Percentiles rank a stretch among this genome's conserved stretches.
Conservation (phyloP, 35 echinoderm and acorn worm species). For the Acanthaster planci region DNA sequence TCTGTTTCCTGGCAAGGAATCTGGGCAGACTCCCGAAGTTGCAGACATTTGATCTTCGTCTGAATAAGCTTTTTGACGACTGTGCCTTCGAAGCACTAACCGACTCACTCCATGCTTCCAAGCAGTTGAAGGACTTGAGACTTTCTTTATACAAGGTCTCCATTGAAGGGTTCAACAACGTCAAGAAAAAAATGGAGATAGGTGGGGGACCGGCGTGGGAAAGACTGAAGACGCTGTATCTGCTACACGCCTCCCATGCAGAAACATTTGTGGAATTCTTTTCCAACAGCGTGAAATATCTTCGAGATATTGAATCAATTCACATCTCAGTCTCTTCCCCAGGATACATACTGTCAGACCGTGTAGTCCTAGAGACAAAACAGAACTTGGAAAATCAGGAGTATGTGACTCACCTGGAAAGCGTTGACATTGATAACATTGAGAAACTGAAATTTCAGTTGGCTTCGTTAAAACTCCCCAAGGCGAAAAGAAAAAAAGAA, state of each 20-base stretch:
- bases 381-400: no score
- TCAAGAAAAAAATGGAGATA: neutral
- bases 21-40: neutral
- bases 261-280: neutral
- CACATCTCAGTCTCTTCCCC: neutral
- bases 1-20: neutral
- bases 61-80: neutral
- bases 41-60: constrained; percentile 8
- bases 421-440: no score
- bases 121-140: neutral
- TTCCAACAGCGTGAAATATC: neutral
- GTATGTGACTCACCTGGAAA: no score
- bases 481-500: no score
- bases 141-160: neutral
- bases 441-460: no score
- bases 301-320: neutral
- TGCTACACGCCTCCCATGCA: neutral
- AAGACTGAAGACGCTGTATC: constrained; percentile 1
- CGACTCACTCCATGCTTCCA: neutral
- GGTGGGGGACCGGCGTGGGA: neutral
- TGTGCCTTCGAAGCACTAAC: neutral
- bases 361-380: no score
- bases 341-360: no score
- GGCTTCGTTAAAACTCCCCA: no score
- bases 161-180: neutral